Evolutionary conservation across 2,888 invertebrate species (phyloP).

Genomic region (Odontothrips loti): DNA sequence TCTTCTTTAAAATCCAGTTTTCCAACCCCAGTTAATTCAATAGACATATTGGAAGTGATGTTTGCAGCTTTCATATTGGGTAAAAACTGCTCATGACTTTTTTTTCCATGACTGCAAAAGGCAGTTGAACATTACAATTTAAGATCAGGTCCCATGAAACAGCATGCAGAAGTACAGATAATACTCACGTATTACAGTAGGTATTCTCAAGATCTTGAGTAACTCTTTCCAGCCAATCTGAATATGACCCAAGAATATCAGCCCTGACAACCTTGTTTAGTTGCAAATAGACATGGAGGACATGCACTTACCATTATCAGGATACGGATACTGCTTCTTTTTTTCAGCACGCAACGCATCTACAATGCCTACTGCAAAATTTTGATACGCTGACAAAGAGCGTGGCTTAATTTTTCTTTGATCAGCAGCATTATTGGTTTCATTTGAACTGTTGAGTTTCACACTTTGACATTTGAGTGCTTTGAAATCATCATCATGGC

Average conservation of each 20-base stretch:
- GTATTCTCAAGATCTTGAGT: no score
- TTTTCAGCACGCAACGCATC: background rate
- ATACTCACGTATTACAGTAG: no score
- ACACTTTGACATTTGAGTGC: background rate
- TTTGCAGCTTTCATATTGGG: background rate
- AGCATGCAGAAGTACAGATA: no score
- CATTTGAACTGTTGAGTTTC: background rate
- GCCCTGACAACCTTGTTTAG: background rate
- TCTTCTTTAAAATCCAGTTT: background rate
- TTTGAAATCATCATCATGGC: background rate
- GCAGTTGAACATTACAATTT: background rate
- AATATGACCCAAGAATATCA: no score
- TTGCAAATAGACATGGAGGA: background rate
- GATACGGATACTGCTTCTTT: background rate
- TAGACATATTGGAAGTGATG: background rate
- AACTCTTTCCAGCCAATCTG: no score
- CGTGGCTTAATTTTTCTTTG: background rate
- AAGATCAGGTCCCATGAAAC: background rate
- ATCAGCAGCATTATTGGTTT: background rate
- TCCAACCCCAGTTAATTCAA: background rate
- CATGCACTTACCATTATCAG: background rate
- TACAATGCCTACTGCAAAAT: background rate
- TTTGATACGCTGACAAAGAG: background rate
- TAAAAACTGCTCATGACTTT: background rate
- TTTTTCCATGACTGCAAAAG: background rate